These are phyloP conservation scores for Morone saxatilis DNA, from an alignment of 2,113 vertebrate genomes.

Conservation along the genomic window DNA sequence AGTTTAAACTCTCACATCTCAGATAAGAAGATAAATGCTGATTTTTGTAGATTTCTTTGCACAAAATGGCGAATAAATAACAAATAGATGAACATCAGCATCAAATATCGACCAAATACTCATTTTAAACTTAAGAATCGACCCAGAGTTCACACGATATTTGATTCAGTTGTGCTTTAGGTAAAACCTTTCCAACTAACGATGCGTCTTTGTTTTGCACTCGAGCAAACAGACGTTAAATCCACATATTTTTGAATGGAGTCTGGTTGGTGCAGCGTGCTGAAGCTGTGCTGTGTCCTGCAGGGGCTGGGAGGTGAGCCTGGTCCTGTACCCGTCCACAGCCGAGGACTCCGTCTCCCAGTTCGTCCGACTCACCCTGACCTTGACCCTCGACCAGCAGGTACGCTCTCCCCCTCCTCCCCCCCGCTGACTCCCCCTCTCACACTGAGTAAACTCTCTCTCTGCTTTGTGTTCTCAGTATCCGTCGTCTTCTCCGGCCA, in stretches of 20 bases:
- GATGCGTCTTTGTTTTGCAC: too few relatives aligned
- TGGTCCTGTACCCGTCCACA: constrained; percentile 93
- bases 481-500: constrained; percentile 76
- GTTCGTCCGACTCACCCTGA: constrained; percentile 92
- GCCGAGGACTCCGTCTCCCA: constrained; percentile 92
- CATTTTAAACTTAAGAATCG: too few relatives aligned
- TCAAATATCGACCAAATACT: too few relatives aligned
- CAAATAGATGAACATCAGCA: too few relatives aligned
- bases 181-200: too few relatives aligned
- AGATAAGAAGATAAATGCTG: too few relatives aligned
- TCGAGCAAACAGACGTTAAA: too few relatives aligned
- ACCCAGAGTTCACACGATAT: too few relatives aligned
- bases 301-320: constrained; percentile 89
- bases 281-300: background rate
- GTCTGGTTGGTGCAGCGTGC: background rate
- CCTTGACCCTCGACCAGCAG: constrained; percentile 89
- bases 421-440: background rate
- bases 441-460: background rate
- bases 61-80: too few relatives aligned
- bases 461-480: constrained; percentile 63
- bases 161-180: too few relatives aligned
- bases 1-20: too few relatives aligned
- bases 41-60: too few relatives aligned
- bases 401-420: constrained; percentile 64
- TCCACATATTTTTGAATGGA: background rate